phyloP scores from a whole-genome alignment of 2,797 vertebrate genomes.

The Anisognathus igniventris region DNA sequence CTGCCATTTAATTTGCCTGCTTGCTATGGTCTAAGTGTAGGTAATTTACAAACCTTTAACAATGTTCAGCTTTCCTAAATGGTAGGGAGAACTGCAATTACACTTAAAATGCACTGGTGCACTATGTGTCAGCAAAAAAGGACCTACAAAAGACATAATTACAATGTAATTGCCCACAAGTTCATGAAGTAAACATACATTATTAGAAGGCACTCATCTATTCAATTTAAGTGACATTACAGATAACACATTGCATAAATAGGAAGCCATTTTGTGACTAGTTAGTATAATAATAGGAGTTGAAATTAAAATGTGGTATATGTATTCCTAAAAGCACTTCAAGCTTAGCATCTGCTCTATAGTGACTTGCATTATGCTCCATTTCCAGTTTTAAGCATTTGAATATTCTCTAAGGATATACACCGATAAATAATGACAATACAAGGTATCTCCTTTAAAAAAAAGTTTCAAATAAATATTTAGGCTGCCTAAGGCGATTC shows the following conservation, averaged over 20 bases:
- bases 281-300: constrained; percentile 74
- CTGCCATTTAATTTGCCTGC: constrained; percentile 73
- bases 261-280: constrained; percentile 74
- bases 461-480: neutral
- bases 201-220: constrained; percentile 78
- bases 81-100: constrained; percentile 79
- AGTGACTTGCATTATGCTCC: constrained; percentile 39
- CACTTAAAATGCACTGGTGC: constrained; percentile 73
- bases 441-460: neutral
- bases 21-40: constrained; percentile 78
- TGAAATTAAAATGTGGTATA: constrained; percentile 73
- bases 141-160: constrained; percentile 81
- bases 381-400: constrained; percentile 49
- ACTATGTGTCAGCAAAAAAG: constrained; percentile 78
- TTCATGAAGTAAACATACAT: constrained; percentile 81
- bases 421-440: neutral
- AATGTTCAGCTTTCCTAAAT: constrained; percentile 77
- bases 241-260: constrained; percentile 76
- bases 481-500: neutral
- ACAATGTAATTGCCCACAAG: constrained; percentile 79
- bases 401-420: constrained; percentile 35
- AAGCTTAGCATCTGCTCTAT: constrained; percentile 60
- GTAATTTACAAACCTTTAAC: constrained; percentile 80
- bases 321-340: constrained; percentile 60
- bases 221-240: constrained; percentile 78